phyloP scores from a whole-genome alignment of 2,797 vertebrate species.

The Sparus aurata region DNA sequence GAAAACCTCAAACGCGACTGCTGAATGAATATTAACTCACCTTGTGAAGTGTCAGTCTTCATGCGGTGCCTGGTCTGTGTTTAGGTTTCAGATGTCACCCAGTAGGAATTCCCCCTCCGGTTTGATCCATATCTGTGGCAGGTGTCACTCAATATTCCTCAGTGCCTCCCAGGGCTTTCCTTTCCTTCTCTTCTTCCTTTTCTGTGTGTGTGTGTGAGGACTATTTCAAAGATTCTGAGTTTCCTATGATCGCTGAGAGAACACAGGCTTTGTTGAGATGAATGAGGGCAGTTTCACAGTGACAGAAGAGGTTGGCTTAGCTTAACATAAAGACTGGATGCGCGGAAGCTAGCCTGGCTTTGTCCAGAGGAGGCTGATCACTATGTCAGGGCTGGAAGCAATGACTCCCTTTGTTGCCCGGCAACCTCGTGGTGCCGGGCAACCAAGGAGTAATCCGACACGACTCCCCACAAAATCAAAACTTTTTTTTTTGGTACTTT shows the following conservation, averaged over 20 bases:
- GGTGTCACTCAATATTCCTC: conserved; percentile 63
- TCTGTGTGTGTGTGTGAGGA: neutral
- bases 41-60: conserved; percentile 48
- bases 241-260: conserved; percentile 35
- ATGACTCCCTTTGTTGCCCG: too few species aligned
- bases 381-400: too few species aligned
- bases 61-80: conserved; percentile 33
- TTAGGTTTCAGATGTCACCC: conserved; percentile 62
- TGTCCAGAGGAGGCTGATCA: too few species aligned
- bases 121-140: conserved; percentile 66
- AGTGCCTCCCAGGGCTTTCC: conserved; percentile 24
- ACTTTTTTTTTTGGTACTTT: too few species aligned
- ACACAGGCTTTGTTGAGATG: conserved; percentile 34
- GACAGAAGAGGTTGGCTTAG: neutral
- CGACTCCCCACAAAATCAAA: too few species aligned
- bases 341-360: too few species aligned
- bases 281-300: conserved; percentile 22
- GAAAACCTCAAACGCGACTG: conserved; percentile 39
- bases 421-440: too few species aligned
- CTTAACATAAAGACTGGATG: too few species aligned
- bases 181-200: neutral
- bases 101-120: conserved; percentile 26
- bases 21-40: conserved; percentile 56
- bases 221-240: conserved; percentile 38
- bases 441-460: too few species aligned